Percentiles rank a stretch among this genome's conserved stretches.
Evolutionary conservation across 1,140 invertebrate genomes (phyloP).

Genomic region (Acromyrmex charruanus): DNA sequence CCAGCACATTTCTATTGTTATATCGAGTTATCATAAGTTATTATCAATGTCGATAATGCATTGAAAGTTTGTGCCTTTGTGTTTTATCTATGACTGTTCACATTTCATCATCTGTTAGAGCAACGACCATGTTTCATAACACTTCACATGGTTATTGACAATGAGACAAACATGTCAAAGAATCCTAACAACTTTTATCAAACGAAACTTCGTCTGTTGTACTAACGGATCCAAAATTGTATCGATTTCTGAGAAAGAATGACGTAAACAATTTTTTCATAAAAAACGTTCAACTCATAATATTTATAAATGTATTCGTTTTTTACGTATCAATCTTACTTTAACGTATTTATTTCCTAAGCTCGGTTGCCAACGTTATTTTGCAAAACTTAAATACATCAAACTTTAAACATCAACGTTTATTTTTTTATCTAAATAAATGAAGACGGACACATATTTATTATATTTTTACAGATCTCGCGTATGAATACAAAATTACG

Average conservation of each 20-base stretch:
- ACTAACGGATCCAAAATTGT: background rate
- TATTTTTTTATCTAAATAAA: too few species aligned
- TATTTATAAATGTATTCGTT: background rate
- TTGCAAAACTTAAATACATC: too few species aligned
- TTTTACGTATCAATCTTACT: background rate
- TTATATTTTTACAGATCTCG: background rate
- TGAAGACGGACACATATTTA: too few species aligned
- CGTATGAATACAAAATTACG: background rate
- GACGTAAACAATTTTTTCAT: conserved; percentile 18
- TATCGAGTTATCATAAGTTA: background rate
- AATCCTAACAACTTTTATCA: conserved; percentile 30
- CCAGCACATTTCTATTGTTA: background rate
- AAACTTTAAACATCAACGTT: too few species aligned
- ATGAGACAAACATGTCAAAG: conserved; percentile 29
- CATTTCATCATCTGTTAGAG: background rate
- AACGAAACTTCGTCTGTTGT: conserved; percentile 10
- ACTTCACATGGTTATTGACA: conserved; percentile 19
- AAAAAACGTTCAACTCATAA: background rate
- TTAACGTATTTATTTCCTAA: background rate
- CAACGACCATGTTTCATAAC: background rate
- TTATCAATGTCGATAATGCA: background rate
- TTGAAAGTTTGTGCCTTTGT: background rate
- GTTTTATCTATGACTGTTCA: background rate
- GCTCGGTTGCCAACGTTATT: too few species aligned
- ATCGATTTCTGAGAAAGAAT: background rate